Evolutionary conservation across 2,888 invertebrate species (phyloP).

Genomic region (Emmelina monodactyla): DNA sequence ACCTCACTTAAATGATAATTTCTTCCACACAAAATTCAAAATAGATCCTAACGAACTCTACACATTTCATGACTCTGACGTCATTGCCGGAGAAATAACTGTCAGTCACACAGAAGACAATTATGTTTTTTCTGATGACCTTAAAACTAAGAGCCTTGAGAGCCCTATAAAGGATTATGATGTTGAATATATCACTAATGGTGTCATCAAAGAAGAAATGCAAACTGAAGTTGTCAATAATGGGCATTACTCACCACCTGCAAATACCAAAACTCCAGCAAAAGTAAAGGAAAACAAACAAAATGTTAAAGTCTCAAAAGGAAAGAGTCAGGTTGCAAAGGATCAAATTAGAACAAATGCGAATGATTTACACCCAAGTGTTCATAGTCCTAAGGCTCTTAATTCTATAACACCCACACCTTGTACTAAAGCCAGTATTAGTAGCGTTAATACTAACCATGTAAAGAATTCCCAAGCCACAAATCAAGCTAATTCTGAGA

Average conservation of each 20-base stretch:
- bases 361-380: conserved; percentile 26
- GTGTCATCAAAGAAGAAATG: conserved; percentile 34
- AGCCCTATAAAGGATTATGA: conserved; percentile 41
- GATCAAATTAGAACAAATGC: conserved; percentile 26
- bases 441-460: conserved; percentile 39
- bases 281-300: conserved; percentile 20
- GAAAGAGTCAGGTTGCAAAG: conserved; percentile 27
- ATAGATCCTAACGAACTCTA: conserved; percentile 60
- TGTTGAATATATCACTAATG: conserved; percentile 36
- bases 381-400: conserved; percentile 33
- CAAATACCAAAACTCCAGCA: not conserved
- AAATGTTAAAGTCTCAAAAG: conserved; percentile 44
- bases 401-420: conserved; percentile 21
- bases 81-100: conserved; percentile 55
- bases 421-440: conserved; percentile 43
- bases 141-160: conserved; percentile 32
- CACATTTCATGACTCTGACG: conserved; percentile 59
- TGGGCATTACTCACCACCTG: conserved; percentile 36
- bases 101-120: conserved; percentile 58
- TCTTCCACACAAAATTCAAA: conserved; percentile 56
- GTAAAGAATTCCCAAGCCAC: conserved; percentile 18
- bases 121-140: conserved; percentile 39
- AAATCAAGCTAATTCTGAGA: conserved; percentile 29
- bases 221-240: conserved; percentile 35
- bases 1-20: conserved; percentile 50